phyloP scores from a whole-genome alignment of 2,888 invertebrate species.

The Mechanitis mazaeus region DNA sequence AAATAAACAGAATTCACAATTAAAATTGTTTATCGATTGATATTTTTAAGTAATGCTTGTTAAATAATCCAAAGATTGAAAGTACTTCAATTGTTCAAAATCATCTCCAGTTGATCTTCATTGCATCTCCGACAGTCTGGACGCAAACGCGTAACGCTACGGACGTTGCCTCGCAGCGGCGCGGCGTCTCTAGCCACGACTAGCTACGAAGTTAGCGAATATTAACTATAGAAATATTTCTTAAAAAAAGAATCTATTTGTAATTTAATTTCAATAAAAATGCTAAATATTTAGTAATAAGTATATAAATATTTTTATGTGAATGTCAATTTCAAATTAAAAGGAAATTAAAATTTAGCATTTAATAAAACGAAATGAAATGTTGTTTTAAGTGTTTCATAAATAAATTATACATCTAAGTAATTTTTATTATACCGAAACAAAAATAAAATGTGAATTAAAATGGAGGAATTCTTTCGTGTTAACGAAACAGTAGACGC shows the following conservation, averaged over 20 bases:
- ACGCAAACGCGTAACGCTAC: conserved; percentile 31
- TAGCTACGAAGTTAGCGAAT: conserved; percentile 12
- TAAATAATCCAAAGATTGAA: too few relatives aligned
- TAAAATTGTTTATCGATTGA: too few relatives aligned
- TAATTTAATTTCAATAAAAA: neutral
- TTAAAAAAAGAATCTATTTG: neutral
- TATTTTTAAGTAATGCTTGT: too few relatives aligned
- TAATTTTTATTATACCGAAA: neutral
- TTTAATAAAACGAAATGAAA: too few relatives aligned
- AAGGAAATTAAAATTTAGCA: too few relatives aligned
- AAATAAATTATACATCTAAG: neutral
- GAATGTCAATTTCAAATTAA: too few relatives aligned
- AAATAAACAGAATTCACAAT: too few relatives aligned
- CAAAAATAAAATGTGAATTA: neutral
- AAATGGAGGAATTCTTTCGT: conserved; percentile 50
- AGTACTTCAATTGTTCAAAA: too few relatives aligned
- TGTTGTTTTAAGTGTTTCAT: neutral
- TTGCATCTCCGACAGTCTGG: conserved; percentile 2
- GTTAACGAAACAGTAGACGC: conserved; percentile 47
- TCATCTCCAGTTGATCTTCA: too few relatives aligned
- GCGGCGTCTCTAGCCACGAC: conserved; percentile 17
- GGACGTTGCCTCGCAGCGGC: conserved; percentile 37
- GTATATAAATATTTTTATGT: too few relatives aligned
- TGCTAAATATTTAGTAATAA: neutral
- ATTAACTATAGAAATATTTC: too few relatives aligned